Evolutionary conservation across 2,888 invertebrate species (phyloP), one percentile per base, ranked within the genome.

Genomic region (Andrena minutula): DNA sequence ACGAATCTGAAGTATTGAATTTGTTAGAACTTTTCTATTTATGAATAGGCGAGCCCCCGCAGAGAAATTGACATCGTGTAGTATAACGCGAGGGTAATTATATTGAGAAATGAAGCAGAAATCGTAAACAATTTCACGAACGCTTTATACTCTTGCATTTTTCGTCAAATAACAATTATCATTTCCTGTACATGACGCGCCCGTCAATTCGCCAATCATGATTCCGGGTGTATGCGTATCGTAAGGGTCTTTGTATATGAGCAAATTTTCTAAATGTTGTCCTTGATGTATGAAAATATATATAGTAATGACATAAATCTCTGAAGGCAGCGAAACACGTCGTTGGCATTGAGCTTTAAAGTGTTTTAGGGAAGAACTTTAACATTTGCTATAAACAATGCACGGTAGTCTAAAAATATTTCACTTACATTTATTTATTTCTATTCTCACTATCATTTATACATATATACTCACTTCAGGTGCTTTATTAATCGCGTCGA

Each of bases 241-340:
- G n/a, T 60, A 76, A 76, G 56, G 68, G 74, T 76, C 71, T 74
- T 78, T 80, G 56, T 73, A 75, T 78, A 85, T 78, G 65, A 65
- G 56, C 49, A 74, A 56, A 58, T 80, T 80, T 64, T 78, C 69
- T 76, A 83, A 76, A 79, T 80, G 70, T 72, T 79, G 75, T 85
- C 63, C 74, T 60, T 60, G 73, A 75, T 82, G 75, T 85, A 71
- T 61, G 66, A 78, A 87, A 75, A 81, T 83, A 85, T 73, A 83
- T 58, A 58, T 85, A 78, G 64, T 74, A 23, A 79, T 35, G 56
- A 83, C 75, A 77, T 66, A 73, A 47, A 10, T 73, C 51, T 47
- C 23, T 32, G 10, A 69, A 75, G 75, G 56, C 65, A 77, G 64
- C 66, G 56, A 41, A 41, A 65, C 20, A 77, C 77, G 75, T 61